A percentile compares a stretch with the other conserved stretches of the same genome.
Evolutionary conservation across 64 coral and sea anemone species (phyloP).

Genomic region (Porites lutea): DNA sequence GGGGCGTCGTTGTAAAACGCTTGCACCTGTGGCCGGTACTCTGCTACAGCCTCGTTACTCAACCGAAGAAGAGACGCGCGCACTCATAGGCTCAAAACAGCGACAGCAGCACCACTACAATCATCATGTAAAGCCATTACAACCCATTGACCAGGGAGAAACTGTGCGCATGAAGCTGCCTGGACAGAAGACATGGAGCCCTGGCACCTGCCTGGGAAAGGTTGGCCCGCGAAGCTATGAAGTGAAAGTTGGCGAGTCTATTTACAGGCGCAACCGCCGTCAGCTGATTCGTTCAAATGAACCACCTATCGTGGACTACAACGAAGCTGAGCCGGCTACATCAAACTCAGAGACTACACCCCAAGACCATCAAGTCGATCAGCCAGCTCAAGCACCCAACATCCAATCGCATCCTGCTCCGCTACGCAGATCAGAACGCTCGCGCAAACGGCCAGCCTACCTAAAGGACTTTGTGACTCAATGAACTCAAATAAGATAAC

Average conservation of each 20-base stretch:
- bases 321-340: not conserved
- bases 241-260: constrained; percentile 1
- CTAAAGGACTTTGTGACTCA: not conserved
- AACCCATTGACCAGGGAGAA: not conserved
- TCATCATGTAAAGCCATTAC: not conserved
- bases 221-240: not conserved
- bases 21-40: not conserved
- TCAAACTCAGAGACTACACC: not conserved
- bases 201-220: not conserved
- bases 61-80: not conserved
- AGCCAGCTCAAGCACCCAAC: not conserved
- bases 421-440: not conserved
- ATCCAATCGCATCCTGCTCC: not conserved
- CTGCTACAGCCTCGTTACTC: constrained; percentile 11
- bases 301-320: not conserved
- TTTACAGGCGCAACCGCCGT: not conserved
- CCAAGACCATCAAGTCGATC: not conserved
- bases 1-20: constrained; percentile 17
- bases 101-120: constrained; percentile 6
- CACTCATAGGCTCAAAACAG: not conserved
- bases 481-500: not conserved
- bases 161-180: constrained; percentile 13
- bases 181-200: not conserved
- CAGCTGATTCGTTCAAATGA: not conserved
- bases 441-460: not conserved